A percentile compares a stretch with the other conserved stretches of the same genome.
Conservation (phyloP, 2,113 vertebrate genomes). For the Chaenocephalus aceratus region DNA sequence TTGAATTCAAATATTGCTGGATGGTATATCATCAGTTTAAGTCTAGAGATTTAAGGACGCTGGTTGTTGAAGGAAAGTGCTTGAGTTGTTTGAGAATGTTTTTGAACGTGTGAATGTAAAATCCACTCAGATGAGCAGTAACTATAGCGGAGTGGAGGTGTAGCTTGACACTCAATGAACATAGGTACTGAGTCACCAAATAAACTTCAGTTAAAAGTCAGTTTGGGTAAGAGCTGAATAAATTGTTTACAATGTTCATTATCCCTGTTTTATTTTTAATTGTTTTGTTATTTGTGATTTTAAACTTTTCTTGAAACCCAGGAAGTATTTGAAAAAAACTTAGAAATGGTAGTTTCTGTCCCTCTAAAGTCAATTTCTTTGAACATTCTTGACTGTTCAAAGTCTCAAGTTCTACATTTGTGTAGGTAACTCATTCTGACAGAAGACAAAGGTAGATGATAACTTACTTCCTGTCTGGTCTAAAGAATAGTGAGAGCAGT, state of each 20-base stretch:
- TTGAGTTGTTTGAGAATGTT: not conserved
- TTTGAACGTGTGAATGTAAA: constrained; percentile 59
- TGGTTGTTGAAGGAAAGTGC: not conserved
- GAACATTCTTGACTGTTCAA: not conserved
- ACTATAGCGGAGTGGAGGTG: constrained; percentile 17
- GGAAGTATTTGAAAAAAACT: no score
- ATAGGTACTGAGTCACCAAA: constrained; percentile 53
- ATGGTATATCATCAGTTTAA: not conserved
- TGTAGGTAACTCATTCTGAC: not conserved
- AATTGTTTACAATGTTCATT: constrained; percentile 13
- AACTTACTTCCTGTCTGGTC: not conserved
- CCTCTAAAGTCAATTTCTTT: not conserved
- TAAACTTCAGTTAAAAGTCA: not conserved
- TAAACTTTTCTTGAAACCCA: no score
- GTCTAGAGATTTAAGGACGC: not conserved
- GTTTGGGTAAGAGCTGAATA: constrained; percentile 4
- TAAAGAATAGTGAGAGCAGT: not conserved
- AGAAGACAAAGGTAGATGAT: not conserved
- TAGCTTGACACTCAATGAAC: constrained; percentile 9
- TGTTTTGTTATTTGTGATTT: no score
- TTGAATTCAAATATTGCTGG: constrained; percentile 6
- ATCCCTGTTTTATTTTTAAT: no score
- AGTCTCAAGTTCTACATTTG: not conserved
- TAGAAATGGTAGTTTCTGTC: not conserved
- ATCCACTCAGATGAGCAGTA: constrained; percentile 45